These are phyloP conservation scores for Malachius bipustulatus DNA, from an alignment of 2,888 invertebrate species.

Conservation along the genomic window DNA sequence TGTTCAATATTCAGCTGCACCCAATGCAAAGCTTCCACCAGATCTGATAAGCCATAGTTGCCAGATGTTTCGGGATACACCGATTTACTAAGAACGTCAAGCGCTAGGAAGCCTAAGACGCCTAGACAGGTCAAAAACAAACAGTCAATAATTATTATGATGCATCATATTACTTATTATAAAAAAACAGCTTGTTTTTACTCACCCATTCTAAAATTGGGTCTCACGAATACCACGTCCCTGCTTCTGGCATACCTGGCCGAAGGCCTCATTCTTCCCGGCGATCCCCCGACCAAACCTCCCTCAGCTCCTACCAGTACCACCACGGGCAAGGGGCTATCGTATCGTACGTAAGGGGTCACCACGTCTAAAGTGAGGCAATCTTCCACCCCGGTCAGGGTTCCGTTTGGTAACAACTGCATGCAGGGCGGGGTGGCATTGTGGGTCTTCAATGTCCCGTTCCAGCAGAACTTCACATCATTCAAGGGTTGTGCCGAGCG, in stretches of 20 bases:
- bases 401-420: slow-evolving; percentile 57
- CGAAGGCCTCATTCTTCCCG: slow-evolving; percentile 60
- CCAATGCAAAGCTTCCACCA: slow-evolving; percentile 67
- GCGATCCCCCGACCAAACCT: slow-evolving; percentile 65
- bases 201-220: slow-evolving; percentile 81
- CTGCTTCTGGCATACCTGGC: slow-evolving; percentile 62
- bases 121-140: too few species aligned
- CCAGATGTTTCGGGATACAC: slow-evolving; percentile 67
- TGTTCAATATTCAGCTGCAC: slow-evolving; percentile 67
- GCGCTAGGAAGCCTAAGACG: slow-evolving; percentile 61
- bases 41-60: slow-evolving; percentile 76
- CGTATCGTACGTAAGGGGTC: slow-evolving; percentile 69
- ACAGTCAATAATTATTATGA: too few species aligned
- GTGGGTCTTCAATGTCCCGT: slow-evolving; percentile 57
- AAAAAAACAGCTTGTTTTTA: too few species aligned
- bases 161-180: too few species aligned
- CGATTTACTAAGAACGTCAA: slow-evolving; percentile 54
- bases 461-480: slow-evolving; percentile 65
- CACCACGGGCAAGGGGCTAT: slow-evolving; percentile 68
- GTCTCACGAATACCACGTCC: slow-evolving; percentile 75
- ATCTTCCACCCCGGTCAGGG: slow-evolving; percentile 61
- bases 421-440: slow-evolving; percentile 55
- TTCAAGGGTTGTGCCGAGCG: slow-evolving; percentile 54
- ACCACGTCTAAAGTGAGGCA: slow-evolving; percentile 74
- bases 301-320: slow-evolving; percentile 71